A percentile compares a stretch with the other conserved stretches of the same genome.
Evolutionary conservation across 2,113 vertebrate genomes (phyloP).

Genomic region (Morone saxatilis): DNA sequence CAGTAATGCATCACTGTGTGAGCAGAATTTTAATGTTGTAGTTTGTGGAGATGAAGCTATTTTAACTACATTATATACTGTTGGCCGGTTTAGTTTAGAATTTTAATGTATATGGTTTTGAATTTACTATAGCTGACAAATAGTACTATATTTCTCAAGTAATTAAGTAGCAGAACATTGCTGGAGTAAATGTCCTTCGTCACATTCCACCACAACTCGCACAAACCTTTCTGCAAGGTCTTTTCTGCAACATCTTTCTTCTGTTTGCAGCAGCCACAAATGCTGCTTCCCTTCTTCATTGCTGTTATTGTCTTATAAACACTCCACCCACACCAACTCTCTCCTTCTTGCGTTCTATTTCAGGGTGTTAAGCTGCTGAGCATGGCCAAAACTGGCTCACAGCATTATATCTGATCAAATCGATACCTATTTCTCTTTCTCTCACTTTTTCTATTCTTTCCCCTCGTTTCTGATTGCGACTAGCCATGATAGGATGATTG

Average conservation of each 20-base stretch:
- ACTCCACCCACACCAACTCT: constrained; percentile 52
- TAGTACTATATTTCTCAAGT: too few relatives aligned
- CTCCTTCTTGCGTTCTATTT: constrained; percentile 48
- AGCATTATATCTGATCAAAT: constrained; percentile 73
- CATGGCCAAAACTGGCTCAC: constrained; percentile 54
- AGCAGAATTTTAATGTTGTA: neutral
- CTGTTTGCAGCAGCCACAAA: constrained; percentile 10
- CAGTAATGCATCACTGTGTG: neutral
- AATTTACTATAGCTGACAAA: neutral
- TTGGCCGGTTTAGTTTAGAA: neutral
- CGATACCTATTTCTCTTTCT: constrained; percentile 69
- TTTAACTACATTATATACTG: neutral
- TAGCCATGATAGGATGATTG: constrained; percentile 68
- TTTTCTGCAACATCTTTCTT: neutral
- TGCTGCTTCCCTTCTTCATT: constrained; percentile 9
- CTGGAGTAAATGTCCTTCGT: neutral
- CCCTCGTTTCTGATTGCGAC: constrained; percentile 47
- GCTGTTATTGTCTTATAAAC: constrained; percentile 49
- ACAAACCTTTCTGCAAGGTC: neutral
- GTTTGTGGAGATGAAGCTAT: neutral
- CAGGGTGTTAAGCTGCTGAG: constrained; percentile 65
- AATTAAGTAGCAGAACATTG: neutral
- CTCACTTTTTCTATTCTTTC: constrained; percentile 50
- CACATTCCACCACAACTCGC: neutral
- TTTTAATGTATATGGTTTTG: neutral